phyloP scores from a whole-genome alignment of 1,140 invertebrate species.

The Neotoxoptera formosana region DNA sequence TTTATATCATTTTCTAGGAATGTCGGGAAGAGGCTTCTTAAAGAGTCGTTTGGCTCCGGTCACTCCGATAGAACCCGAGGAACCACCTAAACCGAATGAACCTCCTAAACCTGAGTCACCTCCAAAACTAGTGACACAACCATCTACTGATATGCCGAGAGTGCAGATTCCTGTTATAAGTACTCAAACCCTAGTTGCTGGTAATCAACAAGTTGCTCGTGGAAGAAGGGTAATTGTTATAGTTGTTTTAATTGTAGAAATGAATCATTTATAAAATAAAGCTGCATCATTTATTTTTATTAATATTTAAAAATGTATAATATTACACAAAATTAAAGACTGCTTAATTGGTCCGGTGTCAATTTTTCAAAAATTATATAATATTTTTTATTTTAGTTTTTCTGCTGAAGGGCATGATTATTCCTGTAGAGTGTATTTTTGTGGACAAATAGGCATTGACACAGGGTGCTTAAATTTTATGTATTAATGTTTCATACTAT shows the following conservation, averaged over 20 bases:
- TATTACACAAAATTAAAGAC: background rate
- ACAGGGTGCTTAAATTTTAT: too few species aligned
- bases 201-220: background rate
- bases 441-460: too few species aligned
- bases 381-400: too few species aligned
- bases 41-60: background rate
- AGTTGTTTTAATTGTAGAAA: background rate
- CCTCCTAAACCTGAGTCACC: background rate
- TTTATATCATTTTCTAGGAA: background rate
- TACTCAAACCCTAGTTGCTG: background rate
- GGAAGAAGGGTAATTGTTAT: conserved; percentile 40
- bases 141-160: background rate
- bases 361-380: too few species aligned
- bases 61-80: background rate
- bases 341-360: background rate
- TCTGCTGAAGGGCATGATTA: too few species aligned
- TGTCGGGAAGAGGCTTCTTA: conserved; percentile 48
- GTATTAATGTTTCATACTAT: background rate
- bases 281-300: background rate
- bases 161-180: background rate
- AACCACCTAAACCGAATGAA: background rate
- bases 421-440: too few species aligned
- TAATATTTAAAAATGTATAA: background rate
- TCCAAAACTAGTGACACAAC: background rate
- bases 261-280: background rate